Conservation (phyloP, 2,888 invertebrate species). For the Hydrotaea cyrtoneurina region DNA sequence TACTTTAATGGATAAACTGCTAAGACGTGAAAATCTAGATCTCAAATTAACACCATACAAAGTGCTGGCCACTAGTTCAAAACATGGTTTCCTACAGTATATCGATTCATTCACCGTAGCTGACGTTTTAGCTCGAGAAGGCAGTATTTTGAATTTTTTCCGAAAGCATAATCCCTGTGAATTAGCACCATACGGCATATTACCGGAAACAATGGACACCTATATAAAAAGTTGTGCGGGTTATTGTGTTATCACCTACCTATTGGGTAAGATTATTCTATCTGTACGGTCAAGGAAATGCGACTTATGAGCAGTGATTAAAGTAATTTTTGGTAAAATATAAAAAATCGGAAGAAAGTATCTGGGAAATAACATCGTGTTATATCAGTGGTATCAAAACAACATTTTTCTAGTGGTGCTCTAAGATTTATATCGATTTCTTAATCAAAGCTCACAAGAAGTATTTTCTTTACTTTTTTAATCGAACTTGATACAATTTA, state of each 20-base stretch:
- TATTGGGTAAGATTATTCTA: conserved; percentile 83
- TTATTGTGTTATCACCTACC: conserved; percentile 98
- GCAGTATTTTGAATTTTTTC: conserved; percentile 96
- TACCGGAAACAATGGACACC: conserved; percentile 97
- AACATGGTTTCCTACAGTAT: conserved; percentile 98
- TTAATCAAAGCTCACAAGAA: too few relatives aligned
- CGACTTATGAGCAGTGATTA: too few relatives aligned
- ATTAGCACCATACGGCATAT: conserved; percentile 93
- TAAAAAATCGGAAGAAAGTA: too few relatives aligned
- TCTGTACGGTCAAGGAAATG: not conserved
- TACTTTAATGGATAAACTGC: conserved; percentile 97
- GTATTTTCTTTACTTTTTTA: too few relatives aligned
- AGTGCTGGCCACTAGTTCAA: conserved; percentile 96
- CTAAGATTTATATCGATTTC: too few relatives aligned
- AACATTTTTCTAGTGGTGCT: too few relatives aligned
- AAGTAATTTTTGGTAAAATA: too few relatives aligned
- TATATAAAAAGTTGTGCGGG: conserved; percentile 98
- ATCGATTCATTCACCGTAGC: conserved; percentile 96
- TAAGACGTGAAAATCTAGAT: conserved; percentile 97
- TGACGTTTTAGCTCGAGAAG: conserved; percentile 92
- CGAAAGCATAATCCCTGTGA: conserved; percentile 94
- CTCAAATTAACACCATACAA: conserved; percentile 97
- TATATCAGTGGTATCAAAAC: too few relatives aligned
- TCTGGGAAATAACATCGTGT: too few relatives aligned
- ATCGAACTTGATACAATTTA: too few relatives aligned